phyloP scores from a whole-genome alignment of 2,113 vertebrate species.

The Coptodon rendalli region DNA sequence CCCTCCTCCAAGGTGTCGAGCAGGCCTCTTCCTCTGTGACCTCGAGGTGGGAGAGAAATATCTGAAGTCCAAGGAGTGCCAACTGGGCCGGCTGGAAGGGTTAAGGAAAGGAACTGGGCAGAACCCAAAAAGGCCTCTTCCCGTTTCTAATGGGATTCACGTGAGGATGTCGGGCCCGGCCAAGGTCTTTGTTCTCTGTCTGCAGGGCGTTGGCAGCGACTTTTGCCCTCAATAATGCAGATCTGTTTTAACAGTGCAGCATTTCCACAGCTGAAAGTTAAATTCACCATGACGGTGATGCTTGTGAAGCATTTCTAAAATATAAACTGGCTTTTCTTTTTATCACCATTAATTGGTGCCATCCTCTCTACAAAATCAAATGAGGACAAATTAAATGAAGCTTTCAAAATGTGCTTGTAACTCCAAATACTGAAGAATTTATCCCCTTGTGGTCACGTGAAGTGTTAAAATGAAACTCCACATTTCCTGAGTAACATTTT shows the following conservation, averaged over 20 bases:
- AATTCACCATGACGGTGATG: not conserved
- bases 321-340: not conserved
- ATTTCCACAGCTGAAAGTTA: not conserved
- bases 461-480: not conserved
- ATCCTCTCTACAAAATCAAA: not conserved
- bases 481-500: not conserved
- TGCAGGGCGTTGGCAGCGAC: not conserved
- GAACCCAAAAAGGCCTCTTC: slow-evolving; percentile 28
- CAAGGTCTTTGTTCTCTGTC: slow-evolving; percentile 41
- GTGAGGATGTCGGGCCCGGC: slow-evolving; percentile 13
- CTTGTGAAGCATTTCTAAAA: not conserved
- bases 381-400: not conserved
- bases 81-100: slow-evolving; percentile 48
- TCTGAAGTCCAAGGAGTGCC: slow-evolving; percentile 29
- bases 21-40: slow-evolving; percentile 46
- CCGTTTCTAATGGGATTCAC: slow-evolving; percentile 43
- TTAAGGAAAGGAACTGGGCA: not conserved
- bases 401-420: not conserved
- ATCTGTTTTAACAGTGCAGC: not conserved
- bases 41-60: slow-evolving; percentile 28
- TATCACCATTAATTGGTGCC: not conserved
- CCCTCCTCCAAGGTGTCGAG: not conserved
- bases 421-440: not conserved
- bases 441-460: not conserved
- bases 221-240: not conserved